Evolutionary conservation across 1,140 invertebrate genomes (phyloP), one percentile per base, ranked within the genome.

Genomic region (Psix sp.): DNA sequence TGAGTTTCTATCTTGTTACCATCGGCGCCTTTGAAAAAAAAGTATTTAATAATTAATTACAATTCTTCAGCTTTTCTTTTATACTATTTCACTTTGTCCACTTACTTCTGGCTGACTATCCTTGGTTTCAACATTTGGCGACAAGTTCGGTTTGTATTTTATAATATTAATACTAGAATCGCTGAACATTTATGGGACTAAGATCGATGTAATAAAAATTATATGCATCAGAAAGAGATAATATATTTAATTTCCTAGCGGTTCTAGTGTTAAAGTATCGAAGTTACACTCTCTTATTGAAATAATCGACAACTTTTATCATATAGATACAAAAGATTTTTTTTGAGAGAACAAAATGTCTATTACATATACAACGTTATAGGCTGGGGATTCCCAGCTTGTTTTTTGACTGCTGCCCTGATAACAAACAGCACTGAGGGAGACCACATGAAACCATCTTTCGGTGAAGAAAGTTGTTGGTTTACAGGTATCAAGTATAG

Each of bases 41-140:
- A 21, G 10, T 4, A 26, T 43, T 15, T 26, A 13, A 35, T 6
- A 35, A 35, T 13, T 10, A 10, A 42, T 20, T 17, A 21, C 13
- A 36, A 7, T 16, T 60, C 80, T 78, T 67, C 78, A 90, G 91
- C 89, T 26, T 91, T 91, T 76, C 57, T 89, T 3, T 84, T 89
- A 0, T 93, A 92, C 72, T 91, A 89, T 63, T 88, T 89, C 80
- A 90, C 91, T 83, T 82, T 92, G 66, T 85, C 89, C 2, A 88
- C 89, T 5, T 92, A 92, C 78, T 91, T 91, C 74, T 93, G 91
- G 91, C 81, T 92, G 78, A 91, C 91, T 72, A 84, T 91, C 0
- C 87, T 91, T 9, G 89, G 90, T 4, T 89, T 92, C 42, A 91
- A 93, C 76, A 88, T 92, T 17, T 92, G 89, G 86, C 86, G 89